Base-by-base conservation (phyloP, 1,140 invertebrate species). In the Calliphora vicina region DNA sequence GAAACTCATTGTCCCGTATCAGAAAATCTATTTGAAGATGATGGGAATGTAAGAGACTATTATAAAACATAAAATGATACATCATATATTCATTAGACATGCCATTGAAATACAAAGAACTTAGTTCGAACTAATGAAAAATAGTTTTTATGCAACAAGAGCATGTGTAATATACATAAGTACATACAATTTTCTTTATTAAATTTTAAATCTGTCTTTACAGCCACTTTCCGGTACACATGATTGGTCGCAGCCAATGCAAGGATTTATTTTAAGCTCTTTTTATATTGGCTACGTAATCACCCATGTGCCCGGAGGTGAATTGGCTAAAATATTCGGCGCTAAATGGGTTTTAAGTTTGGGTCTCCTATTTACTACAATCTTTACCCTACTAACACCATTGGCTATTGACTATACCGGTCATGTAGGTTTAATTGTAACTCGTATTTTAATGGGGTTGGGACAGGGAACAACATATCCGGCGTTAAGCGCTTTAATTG, bases 381-480 rank as follows among this genome's bases (percentile, higher is more conserved):
- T 97, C 12, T 94, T 97, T 89, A 95, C 95, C 13, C 91, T 95
- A 83, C 88, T 94, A 27, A 96, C 93, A 13, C 95, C 94, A 0
- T 91, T 91, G 85, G 93, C 93, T 20, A 93, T 94, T 12, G 85
- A 89, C 0, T 0, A 85, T n/a, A 93, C 93, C 2, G 93, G 92
- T 9, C 92, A 93, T 12, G 93, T 89, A 67, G 93, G 92, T 20
- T 89, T 96, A 10, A 94, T 95, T 57, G 91, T 93, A 0, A 87
- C 95, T 0, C 91, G 95, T 57, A 92, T 95, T 0, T 84, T 95
- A 6, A 94, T 95, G 92, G 95, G 95, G 43, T 88, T 95, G 1
- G 94, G 94, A 83, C 90, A 96, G 92, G 95, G 95, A 57, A 94
- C 94, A 10, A 96, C 95, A 8, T 96, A 95, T 87, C 95, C 95